Base-by-base conservation (phyloP, 2,113 vertebrate species). In the Ornithorhynchus anatinus region DNA sequence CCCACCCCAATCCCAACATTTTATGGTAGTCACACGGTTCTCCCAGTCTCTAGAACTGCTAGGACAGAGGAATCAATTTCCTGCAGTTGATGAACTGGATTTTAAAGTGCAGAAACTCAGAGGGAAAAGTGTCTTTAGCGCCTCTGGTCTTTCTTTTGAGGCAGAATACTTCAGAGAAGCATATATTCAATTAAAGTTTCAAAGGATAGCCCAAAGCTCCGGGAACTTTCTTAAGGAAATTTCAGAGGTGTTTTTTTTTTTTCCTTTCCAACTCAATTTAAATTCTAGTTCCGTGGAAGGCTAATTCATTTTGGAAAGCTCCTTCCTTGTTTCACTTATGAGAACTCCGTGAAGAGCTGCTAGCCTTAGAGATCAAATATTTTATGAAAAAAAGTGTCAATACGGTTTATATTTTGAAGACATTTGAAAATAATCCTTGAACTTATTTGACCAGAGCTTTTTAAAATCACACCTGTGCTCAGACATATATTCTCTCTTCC, bases 391-490 rank as follows among this genome's bases (percentile, higher is more conserved):
- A 86, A 90, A 81, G 79, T 62, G 17, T 79, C 85, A 88, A 88
- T 61, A 69, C 10, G 63, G 78, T 25, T 16, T 85, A 81, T 17
- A 31, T 58, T 72, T 59, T 77, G 67, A 86, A 86, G 80, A 67
- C 70, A 82, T 71, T 81, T 81, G 69, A 88, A 86, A 85, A 71
- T 59, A 78, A 29, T 83, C 59, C 69, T 88, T 92, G 90, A 92
- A 90, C 82, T 87, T 67, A 78, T 83, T 82, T 90, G 84, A 92
- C 85, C 80, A 90, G 84, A 70, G 33, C 45, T 43, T 86, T 84
- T 76, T 56, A 25, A 85, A 90, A 88, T 93, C 88, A 88, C 90
- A 93, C 91, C 88, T 91, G 81, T 88, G 69, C 79, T 80, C 79
- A 91, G 84, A 88, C 45, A 89, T 79, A 87, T 57, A 88, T 62